Evolutionary conservation across 2,113 vertebrate species (phyloP), one percentile per base, ranked within the genome.

Genomic region (Xiphias gladius): DNA sequence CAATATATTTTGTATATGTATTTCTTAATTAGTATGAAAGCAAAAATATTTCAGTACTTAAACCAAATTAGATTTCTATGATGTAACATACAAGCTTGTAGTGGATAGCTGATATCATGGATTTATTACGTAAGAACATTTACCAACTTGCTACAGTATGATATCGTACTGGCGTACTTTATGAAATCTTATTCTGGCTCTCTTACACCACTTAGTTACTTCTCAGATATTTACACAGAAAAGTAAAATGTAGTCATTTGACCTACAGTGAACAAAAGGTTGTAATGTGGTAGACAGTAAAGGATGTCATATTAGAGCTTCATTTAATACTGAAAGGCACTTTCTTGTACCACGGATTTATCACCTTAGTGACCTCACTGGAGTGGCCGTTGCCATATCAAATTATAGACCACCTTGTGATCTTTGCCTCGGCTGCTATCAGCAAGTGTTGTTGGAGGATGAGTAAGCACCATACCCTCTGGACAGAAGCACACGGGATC

Each of bases 401-500:
- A 26, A 74, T 86, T 76, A 35, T 24, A 80, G 54, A 65, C 50
- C 58, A 74, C 35, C 71, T 75, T 84, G 71, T 89, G 85, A 89
- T 88, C 81, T 68, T 39, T 69, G 55, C 46, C 65, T 69, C 17
- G 35, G 20, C 70, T 80, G 48, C 76, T 76, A 62, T 82, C 65
- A 80, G 55, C 75, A 57, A 48, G 74, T 80, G 76, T 57, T 35
- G 79, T 65, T 82, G 59, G 83, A 69, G 12, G 70, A 79, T 81
- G 85, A 91, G 75, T 66, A 73, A 86, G 80, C 75, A 67, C 84
- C 81, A 76, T 55, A 35, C 69, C 63, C 50, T 83, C 50, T 67
- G 78, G 8, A 86, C 84, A 88, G 88, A 80, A 67, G 76, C 76
- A 58, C 7, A 4, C 26, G 28, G 73, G 80, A 84, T 90, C 85